These are phyloP conservation scores for Drosophila prosaltans DNA, from an alignment of 1,140 invertebrate species.

Conservation along the genomic window DNA sequence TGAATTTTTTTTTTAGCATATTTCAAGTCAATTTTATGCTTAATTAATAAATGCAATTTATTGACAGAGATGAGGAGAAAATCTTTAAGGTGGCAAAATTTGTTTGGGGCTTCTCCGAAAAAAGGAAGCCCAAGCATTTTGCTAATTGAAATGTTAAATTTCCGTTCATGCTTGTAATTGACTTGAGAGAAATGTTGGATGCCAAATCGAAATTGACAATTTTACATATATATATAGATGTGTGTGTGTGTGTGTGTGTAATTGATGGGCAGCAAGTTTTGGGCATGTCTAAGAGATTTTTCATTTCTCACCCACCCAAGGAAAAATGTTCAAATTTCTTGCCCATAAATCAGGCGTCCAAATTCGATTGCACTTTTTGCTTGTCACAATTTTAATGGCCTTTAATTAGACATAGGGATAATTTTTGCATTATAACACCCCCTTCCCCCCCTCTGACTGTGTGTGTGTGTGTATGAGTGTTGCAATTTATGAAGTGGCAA, in stretches of 20 bases:
- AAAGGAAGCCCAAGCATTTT: constrained; percentile 18
- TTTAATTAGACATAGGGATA: constrained; percentile 56
- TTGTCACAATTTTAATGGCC: constrained; percentile 71
- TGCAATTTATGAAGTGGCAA: constrained; percentile 60
- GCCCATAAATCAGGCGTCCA: constrained; percentile 68
- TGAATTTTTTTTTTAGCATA: constrained; percentile 34
- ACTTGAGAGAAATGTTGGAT: constrained; percentile 56
- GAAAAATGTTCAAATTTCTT: constrained; percentile 55
- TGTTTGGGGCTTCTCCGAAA: not conserved
- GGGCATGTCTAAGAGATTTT: constrained; percentile 58
- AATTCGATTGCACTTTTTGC: constrained; percentile 55
- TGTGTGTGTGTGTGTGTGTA: constrained; percentile 8
- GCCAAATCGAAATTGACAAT: constrained; percentile 68
- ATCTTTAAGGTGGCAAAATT: not conserved
- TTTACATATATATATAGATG: constrained; percentile 25
- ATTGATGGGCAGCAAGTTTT: constrained; percentile 72
- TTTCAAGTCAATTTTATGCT: constrained; percentile 65
- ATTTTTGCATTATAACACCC: constrained; percentile 2
- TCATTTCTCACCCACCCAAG: constrained; percentile 38
- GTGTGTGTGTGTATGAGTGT: constrained; percentile 31
- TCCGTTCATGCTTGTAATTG: constrained; percentile 82
- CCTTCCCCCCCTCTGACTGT: not conserved
- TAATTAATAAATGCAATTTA: constrained; percentile 71
- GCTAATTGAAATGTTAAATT: constrained; percentile 82
- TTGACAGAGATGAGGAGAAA: constrained; percentile 38